Conservation (phyloP, 2,888 invertebrate genomes). For the Pristionchus exspectatus region DNA sequence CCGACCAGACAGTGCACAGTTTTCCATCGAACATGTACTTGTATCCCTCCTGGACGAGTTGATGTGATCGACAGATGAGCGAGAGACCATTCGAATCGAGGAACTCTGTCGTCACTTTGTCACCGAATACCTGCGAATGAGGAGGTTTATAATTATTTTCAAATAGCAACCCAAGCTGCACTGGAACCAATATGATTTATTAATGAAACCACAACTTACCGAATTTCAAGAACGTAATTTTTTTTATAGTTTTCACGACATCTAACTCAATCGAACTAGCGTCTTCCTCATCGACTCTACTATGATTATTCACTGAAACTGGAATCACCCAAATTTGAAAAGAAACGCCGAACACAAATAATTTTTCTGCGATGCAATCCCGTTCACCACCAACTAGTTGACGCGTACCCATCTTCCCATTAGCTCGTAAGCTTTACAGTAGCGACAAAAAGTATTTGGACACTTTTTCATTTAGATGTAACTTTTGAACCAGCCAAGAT, state of each 20-base stretch:
- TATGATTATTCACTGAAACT: not conserved
- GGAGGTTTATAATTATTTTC: not conserved
- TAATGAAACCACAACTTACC: not conserved
- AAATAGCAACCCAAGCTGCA: too few species aligned
- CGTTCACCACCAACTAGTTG: not conserved
- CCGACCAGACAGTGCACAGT: constrained; percentile 98
- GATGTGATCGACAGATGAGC: constrained; percentile 97
- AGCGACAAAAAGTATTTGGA: too few species aligned
- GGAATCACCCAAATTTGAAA: not conserved
- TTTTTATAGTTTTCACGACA: not conserved
- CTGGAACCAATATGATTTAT: not conserved
- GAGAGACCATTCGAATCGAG: constrained; percentile 93
- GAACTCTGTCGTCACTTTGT: constrained; percentile 90
- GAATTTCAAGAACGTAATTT: not conserved
- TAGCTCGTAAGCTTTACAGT: too few species aligned
- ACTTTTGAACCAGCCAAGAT: too few species aligned
- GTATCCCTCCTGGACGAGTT: constrained; percentile 97
- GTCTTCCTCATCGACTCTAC: not conserved
- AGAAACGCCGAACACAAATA: too few species aligned
- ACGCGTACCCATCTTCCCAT: not conserved
- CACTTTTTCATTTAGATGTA: too few species aligned
- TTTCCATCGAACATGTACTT: constrained; percentile 98
- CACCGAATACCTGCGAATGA: constrained; percentile 90
- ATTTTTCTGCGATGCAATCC: too few species aligned
- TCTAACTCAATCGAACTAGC: not conserved